Conservation (phyloP, 2,888 invertebrate genomes). For the Cephus rjabovi region DNA sequence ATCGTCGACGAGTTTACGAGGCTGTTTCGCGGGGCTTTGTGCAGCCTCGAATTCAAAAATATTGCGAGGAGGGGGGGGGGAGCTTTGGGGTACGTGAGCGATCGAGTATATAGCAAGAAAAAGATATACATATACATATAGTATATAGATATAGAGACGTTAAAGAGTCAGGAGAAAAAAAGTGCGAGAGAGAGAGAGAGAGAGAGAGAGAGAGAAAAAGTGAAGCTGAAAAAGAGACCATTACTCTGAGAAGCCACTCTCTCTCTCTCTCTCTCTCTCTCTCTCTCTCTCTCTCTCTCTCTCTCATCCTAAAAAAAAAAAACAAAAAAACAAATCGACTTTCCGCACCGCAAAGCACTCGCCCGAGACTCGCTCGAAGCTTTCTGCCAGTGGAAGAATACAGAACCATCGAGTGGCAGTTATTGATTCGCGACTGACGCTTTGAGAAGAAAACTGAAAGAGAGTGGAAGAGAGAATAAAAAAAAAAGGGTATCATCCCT, state of each 20-base stretch:
- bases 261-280: too few relatives aligned
- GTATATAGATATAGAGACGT: not conserved
- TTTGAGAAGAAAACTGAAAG: not conserved
- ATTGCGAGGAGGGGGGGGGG: not conserved
- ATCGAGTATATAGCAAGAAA: not conserved
- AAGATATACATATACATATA: not conserved
- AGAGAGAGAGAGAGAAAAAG: not conserved
- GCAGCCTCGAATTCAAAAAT: not conserved
- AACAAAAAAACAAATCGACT: not conserved
- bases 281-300: too few relatives aligned
- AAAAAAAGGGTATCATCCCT: not conserved
- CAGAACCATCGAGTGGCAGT: not conserved
- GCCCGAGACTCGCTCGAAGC: not conserved
- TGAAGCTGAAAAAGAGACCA: not conserved
- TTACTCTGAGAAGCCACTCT: not conserved
- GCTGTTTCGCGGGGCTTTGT: not conserved
- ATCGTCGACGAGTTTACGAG: slow-evolving; percentile 45
- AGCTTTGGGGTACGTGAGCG: not conserved
- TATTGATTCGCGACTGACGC: not conserved
- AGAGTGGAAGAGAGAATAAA: not conserved
- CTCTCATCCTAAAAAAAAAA: not conserved
- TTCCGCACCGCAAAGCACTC: not conserved
- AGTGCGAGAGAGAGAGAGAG: not conserved
- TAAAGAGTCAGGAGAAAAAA: not conserved
- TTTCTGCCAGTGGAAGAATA: not conserved